Evolutionary conservation across 2,888 invertebrate species (phyloP).

Genomic region (Listrodromus nycthemerus): DNA sequence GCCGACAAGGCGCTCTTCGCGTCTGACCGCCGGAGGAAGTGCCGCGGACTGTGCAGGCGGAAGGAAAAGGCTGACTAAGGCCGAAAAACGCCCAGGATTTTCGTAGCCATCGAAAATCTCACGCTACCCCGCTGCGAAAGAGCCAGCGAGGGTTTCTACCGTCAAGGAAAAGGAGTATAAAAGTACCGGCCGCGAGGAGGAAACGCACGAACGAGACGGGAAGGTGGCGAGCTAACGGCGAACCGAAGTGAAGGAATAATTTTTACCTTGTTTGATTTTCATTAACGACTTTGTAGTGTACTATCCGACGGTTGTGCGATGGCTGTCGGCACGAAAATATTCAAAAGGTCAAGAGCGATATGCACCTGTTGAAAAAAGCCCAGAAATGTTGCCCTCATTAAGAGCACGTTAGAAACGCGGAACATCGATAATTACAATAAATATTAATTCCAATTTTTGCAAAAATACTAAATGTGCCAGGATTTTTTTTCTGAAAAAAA

Average conservation of each 20-base stretch:
- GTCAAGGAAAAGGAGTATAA: conserved; percentile 60
- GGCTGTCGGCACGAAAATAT: conserved; percentile 36
- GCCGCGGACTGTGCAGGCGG: conserved; percentile 44
- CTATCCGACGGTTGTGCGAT: conserved; percentile 32
- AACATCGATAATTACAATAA: too few relatives aligned
- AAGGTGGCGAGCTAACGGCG: conserved; percentile 55
- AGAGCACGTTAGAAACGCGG: too few relatives aligned
- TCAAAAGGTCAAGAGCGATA: conserved; percentile 73
- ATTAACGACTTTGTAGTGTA: conserved; percentile 81
- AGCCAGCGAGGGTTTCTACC: not conserved
- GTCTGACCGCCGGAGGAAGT: conserved; percentile 51
- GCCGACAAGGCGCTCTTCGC: conserved; percentile 60
- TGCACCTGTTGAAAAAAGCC: conserved; percentile 69
- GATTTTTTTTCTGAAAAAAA: not conserved
- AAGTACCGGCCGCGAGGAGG: conserved; percentile 43
- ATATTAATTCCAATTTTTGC: too few relatives aligned
- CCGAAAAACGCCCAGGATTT: conserved; percentile 75
- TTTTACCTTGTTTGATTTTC: conserved; percentile 84
- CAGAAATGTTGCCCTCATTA: too few relatives aligned
- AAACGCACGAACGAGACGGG: conserved; percentile 69
- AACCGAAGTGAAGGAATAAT: conserved; percentile 81
- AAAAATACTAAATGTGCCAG: not conserved
- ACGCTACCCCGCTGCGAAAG: conserved; percentile 18
- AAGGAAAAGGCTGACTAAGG: conserved; percentile 79
- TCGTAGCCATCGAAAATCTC: conserved; percentile 63